Conservation (phyloP, 1,140 invertebrate genomes). For the Euura lappo region DNA sequence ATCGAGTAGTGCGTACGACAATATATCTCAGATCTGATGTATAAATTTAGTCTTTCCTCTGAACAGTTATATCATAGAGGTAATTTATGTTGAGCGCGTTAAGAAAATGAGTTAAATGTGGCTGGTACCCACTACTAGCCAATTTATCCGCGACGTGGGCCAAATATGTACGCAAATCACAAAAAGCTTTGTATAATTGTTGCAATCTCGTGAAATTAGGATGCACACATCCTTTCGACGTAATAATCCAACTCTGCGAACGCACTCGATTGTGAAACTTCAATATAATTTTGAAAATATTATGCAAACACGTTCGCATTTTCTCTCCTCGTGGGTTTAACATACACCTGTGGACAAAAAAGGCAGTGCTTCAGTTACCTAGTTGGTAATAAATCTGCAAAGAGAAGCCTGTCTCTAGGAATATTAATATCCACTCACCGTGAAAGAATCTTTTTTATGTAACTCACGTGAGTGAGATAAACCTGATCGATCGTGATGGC, state of each 20-base stretch:
- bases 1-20: neutral
- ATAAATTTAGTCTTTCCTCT: constrained; percentile 20
- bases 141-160: constrained; percentile 53
- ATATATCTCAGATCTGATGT: neutral
- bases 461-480: constrained; percentile 71
- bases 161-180: constrained; percentile 50
- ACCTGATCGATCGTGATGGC: constrained; percentile 71
- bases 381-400: neutral
- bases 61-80: constrained; percentile 44
- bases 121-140: constrained; percentile 54
- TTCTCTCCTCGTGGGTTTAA: constrained; percentile 71
- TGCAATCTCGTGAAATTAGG: constrained; percentile 51
- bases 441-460: constrained; percentile 74
- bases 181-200: constrained; percentile 53
- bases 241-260: constrained; percentile 43
- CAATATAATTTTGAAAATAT: constrained; percentile 72
- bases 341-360: constrained; percentile 63
- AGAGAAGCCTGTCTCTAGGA: constrained; percentile 2
- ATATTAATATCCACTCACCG: constrained; percentile 46
- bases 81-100: constrained; percentile 57
- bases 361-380: constrained; percentile 2
- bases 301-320: constrained; percentile 68
- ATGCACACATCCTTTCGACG: constrained; percentile 34
- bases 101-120: constrained; percentile 55
- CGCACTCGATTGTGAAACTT: constrained; percentile 70